Base-by-base conservation (phyloP, 2,797 vertebrate species). In the Sebastolobus alascanus region DNA sequence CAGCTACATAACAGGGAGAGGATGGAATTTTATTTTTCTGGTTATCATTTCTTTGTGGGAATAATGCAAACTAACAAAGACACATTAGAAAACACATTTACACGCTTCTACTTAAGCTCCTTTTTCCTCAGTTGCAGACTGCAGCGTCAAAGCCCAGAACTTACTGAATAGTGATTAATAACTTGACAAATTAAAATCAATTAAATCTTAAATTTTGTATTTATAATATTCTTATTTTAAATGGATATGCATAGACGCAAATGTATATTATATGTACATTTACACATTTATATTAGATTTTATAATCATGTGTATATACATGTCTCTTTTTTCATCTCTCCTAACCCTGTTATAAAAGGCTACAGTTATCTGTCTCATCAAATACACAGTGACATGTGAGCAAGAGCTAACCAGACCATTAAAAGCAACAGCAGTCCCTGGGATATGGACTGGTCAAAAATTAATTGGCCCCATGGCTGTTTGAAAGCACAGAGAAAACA, bases 401-500 rank as follows among this genome's bases (percentile, higher is more conserved):
- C 58, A 75, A 73, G 50, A 73, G 84, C 87, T 92, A 94, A 93
- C 86, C 87, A 93, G 92, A 93, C 91, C 93, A 94, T 95, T 95
- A 94, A 94, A 93, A 92, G 88, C 91, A 93, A 92, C 88, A 89
- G 91, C 92, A 91, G 89, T 93, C 91, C 87, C 86, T 75, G 73
- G 91, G 85, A 94, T 92, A 82, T 90, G 88, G 92, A 94, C 93
- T 92, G 93, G 93, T 93, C 94, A 95, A 86, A 93, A 94, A 94
- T 95, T 94, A 95, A 95, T 95, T 95, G 94, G 94, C 92, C 93
- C 90, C 88, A 92, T 89, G 89, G 93, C 92, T 94, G 90, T 93
- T 93, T 93, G 93, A 94, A 94, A 92, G 88, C 73, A 9, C 67
- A 73, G 85, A 90, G 87, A 94, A 95, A 94, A 94, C 89, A 94